Percentiles rank a stretch among this genome's conserved stretches.
phyloP scores from a whole-genome alignment of 2,888 invertebrate species.

The Tetragonula carbonaria region DNA sequence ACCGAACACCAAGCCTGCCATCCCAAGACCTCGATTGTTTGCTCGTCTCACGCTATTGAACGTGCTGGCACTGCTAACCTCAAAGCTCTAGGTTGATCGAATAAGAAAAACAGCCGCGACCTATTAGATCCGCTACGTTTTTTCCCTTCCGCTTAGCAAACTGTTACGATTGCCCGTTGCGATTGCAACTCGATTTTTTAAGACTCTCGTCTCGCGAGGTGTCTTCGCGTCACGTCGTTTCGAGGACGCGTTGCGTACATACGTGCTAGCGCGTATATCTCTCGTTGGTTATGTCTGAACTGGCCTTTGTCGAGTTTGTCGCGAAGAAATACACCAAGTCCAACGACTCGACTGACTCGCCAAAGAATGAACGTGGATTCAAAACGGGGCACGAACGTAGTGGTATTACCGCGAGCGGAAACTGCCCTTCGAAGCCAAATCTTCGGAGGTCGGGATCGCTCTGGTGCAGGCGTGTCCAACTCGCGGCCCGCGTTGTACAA shows the following conservation, averaged over 20 bases:
- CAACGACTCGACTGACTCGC: constrained; percentile 37
- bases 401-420: constrained; percentile 36
- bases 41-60: constrained; percentile 32
- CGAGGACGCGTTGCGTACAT: constrained; percentile 13
- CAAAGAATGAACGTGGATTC: background rate
- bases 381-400: constrained; percentile 20
- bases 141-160: constrained; percentile 10
- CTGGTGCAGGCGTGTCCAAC: background rate
- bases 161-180: constrained; percentile 41
- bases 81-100: constrained; percentile 13
- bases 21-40: constrained; percentile 5
- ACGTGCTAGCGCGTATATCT: constrained; percentile 21
- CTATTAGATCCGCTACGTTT: constrained; percentile 42
- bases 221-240: background rate
- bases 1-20: background rate
- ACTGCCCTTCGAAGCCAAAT: background rate
- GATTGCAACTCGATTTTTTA: background rate
- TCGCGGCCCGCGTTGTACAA: too few species aligned
- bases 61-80: constrained; percentile 37
- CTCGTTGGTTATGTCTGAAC: constrained; percentile 24
- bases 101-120: constrained; percentile 4
- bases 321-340: constrained; percentile 19
- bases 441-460: background rate
- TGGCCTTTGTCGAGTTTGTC: constrained; percentile 29
- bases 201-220: background rate